Base-by-base conservation (phyloP, 1,140 invertebrate species). In the Rhysida immarginata region DNA sequence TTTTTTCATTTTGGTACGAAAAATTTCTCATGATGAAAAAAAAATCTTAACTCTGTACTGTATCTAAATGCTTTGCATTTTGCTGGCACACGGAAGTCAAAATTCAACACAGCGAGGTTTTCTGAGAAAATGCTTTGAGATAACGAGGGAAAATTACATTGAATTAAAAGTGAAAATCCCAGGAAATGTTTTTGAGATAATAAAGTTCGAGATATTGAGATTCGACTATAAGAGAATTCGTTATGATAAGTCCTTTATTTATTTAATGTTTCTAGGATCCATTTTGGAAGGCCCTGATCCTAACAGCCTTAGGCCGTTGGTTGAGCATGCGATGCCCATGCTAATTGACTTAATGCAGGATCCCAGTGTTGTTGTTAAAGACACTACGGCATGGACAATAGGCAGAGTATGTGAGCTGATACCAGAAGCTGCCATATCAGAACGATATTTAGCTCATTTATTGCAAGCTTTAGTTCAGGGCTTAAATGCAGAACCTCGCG, bases 361-460 rank as follows among this genome's bases (percentile, higher is more conserved):
- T 71, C 73, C 68, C 14, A 88, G 86, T 70, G 89, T 97, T 1
- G 87, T 85, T 51, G 95, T 99, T 18, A 62, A 61, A 35, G 96
- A 99, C 68, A 99, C 96, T 14, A 85, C 90, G 0, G 95, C 96
- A 0, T 99, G 96, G 96, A 93, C 93, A 0, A 87, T 99, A 63
- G 94, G 94, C 1, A 78, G 95, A 60, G 92, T 99, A 49, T 98
- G 94, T 73, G 96, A 99, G 72, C 84, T 96, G 44, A 87, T 96
- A 58, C 92, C 94, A 0, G 92, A 96, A 65, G 88, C 92, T 16
- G 94, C 91, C 0, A 88, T 96, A n/a, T 93, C 88, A 70, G 82
- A 87, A 62, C 80, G 77, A 1, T 87, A 86, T 64, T 71, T 97
- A 20, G 82, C 69, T 65, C 83, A 85, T 3, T 67, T 99, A 13